Evolutionary conservation across 2,797 vertebrate genomes (phyloP).

Genomic region (Siniperca scherzeri): DNA sequence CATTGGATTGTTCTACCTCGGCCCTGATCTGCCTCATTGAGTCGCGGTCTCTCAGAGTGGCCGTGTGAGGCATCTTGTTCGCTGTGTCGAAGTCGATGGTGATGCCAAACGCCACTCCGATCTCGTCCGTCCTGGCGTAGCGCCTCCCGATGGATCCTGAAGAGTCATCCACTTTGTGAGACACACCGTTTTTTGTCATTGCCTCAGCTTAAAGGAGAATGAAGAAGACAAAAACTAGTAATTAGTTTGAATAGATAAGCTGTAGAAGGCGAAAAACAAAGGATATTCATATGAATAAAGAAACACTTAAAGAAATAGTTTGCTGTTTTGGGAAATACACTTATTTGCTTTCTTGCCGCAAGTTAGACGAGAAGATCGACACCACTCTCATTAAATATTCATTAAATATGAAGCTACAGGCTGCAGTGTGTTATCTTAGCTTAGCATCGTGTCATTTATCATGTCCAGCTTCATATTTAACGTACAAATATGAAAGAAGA

Average conservation of each 20-base stretch:
- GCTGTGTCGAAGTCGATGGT: constrained; percentile 98
- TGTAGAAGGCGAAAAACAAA: neutral
- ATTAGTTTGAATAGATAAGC: neutral
- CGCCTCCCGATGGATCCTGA: constrained; percentile 97
- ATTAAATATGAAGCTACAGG: neutral
- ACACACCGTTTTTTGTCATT: constrained; percentile 92
- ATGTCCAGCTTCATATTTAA: no score
- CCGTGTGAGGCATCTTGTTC: constrained; percentile 95
- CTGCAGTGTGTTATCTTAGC: neutral
- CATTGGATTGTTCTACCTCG: constrained; percentile 84
- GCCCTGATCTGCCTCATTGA: constrained; percentile 97
- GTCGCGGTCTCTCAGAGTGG: constrained; percentile 95
- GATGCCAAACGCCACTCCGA: constrained; percentile 96
- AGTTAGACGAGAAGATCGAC: neutral
- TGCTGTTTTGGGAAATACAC: no score
- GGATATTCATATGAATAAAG: neutral
- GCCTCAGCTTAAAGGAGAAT: constrained; percentile 88
- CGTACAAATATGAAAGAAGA: neutral
- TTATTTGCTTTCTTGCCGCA: neutral
- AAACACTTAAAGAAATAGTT: neutral
- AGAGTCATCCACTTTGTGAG: constrained; percentile 97
- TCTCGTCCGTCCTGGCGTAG: constrained; percentile 96
- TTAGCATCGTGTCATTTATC: neutral
- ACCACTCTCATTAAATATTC: neutral
- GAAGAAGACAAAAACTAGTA: neutral